phyloP scores from a whole-genome alignment of 2,797 vertebrate genomes.

The Coranthus polyacanthus region DNA sequence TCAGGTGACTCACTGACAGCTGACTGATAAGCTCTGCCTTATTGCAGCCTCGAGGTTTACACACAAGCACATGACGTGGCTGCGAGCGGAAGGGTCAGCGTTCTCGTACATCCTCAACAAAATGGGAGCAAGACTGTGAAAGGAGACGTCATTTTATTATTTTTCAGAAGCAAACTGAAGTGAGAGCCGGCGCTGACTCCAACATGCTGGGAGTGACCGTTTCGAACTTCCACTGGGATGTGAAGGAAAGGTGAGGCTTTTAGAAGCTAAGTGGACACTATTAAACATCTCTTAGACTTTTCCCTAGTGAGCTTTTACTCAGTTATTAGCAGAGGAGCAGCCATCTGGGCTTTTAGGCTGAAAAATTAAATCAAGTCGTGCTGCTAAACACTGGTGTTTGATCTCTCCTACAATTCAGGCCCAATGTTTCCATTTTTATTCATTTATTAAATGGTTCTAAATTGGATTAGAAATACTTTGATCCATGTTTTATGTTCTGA shows the following conservation, averaged over 20 bases:
- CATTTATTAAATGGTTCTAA: no score
- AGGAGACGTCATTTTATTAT: neutral
- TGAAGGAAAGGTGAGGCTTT: neutral
- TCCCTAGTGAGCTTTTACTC: neutral
- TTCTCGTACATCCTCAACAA: constrained; percentile 7
- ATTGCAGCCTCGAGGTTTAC: constrained; percentile 22
- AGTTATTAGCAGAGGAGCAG: neutral
- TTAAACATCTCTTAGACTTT: neutral
- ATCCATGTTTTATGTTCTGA: no score
- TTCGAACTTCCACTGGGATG: neutral
- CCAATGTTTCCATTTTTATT: no score
- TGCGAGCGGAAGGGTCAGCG: constrained; percentile 24
- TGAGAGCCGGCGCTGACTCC: constrained; percentile 10
- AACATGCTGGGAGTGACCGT: neutral
- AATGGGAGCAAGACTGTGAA: neutral
- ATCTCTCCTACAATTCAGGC: no score
- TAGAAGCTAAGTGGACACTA: constrained; percentile 3
- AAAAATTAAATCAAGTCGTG: neutral
- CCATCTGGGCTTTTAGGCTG: neutral
- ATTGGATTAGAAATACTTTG: no score
- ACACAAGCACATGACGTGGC: constrained; percentile 36
- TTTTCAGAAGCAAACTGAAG: neutral
- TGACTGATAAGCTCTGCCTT: constrained; percentile 57
- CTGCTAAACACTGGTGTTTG: no score
- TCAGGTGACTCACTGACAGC: constrained; percentile 62